A percentile compares a stretch with the other conserved stretches of the same genome.
Conservation (phyloP, 1,140 invertebrate species). For the Aphidius ervi region DNA sequence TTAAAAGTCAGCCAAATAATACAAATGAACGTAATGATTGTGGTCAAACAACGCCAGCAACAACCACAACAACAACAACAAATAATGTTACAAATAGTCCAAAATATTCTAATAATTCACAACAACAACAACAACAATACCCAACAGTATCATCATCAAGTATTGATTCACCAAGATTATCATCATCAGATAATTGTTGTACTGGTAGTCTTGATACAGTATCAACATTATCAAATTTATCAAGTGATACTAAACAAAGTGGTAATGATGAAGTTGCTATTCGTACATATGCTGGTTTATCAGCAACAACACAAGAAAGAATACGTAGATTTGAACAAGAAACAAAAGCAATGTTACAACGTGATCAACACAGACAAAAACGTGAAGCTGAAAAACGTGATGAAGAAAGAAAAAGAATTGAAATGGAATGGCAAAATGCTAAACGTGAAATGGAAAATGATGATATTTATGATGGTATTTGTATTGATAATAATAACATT, state of each 20-base stretch:
- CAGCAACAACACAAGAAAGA: slow-evolving; percentile 60
- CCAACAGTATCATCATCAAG: slow-evolving; percentile 24
- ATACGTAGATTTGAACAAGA: slow-evolving; percentile 69
- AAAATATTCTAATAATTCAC: slow-evolving; percentile 29
- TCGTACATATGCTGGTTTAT: slow-evolving; percentile 57
- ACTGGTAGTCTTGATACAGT: slow-evolving; percentile 35
- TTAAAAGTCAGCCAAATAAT: slow-evolving; percentile 35
- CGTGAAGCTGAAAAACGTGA: slow-evolving; percentile 51
- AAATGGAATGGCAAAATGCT: slow-evolving; percentile 59
- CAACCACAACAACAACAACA: not conserved
- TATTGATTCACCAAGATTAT: slow-evolving; percentile 31
- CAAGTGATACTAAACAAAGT: slow-evolving; percentile 42
- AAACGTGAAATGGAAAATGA: slow-evolving; percentile 64
- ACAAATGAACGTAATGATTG: slow-evolving; percentile 21
- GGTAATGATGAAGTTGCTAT: slow-evolving; percentile 53
- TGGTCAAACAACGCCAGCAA: too few relatives aligned
- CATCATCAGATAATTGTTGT: slow-evolving; percentile 26
- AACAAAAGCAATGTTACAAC: slow-evolving; percentile 64
- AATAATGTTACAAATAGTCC: slow-evolving; percentile 21
- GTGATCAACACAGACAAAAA: slow-evolving; percentile 51
- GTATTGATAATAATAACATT: too few relatives aligned
- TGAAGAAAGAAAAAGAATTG: slow-evolving; percentile 57
- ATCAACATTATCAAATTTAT: slow-evolving; percentile 41
- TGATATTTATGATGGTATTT: slow-evolving; percentile 56
- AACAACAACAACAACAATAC: slow-evolving; percentile 21